Percentiles rank a stretch among this genome's conserved stretches.
Conservation (phyloP, 2,113 vertebrate species). For the Calypte anna region DNA sequence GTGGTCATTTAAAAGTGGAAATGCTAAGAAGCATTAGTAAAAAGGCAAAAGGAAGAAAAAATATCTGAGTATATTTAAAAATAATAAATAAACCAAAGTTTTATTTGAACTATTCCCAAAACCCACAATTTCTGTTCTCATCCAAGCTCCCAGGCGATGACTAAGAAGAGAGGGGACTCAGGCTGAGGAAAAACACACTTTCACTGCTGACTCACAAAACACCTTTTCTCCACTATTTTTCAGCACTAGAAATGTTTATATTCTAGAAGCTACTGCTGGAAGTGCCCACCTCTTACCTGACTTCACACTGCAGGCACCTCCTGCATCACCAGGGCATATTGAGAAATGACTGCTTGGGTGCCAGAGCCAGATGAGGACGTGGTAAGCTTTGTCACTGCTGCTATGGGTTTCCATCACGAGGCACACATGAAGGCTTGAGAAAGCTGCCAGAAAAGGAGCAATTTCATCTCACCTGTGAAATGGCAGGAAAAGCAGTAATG, state of each 20-base stretch:
- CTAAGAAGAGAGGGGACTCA: not conserved
- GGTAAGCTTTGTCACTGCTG: rapidly evolving
- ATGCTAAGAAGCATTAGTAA: not conserved
- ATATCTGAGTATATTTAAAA: not conserved
- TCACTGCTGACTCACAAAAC: not conserved
- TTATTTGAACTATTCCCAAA: not conserved
- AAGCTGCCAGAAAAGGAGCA: not conserved
- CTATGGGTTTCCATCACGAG: not conserved
- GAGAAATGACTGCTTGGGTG: rapidly evolving
- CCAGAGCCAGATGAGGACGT: rapidly evolving
- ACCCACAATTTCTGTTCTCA: not conserved
- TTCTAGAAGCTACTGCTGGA: not conserved
- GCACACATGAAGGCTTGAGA: not conserved
- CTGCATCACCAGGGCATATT: not conserved
- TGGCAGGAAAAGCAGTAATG: not conserved
- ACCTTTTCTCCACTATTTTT: not conserved
- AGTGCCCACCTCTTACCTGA: not conserved
- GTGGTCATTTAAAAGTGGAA: not conserved
- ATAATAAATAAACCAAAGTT: not conserved
- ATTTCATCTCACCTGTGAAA: not conserved
- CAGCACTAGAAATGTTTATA: not conserved
- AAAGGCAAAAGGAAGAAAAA: not conserved
- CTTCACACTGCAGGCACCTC: not conserved
- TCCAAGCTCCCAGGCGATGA: not conserved
- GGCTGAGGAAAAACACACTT: not conserved